These are phyloP conservation scores for Sterrhoptilus dennistouni DNA, from an alignment of 2,113 vertebrate species.

Conservation along the genomic window DNA sequence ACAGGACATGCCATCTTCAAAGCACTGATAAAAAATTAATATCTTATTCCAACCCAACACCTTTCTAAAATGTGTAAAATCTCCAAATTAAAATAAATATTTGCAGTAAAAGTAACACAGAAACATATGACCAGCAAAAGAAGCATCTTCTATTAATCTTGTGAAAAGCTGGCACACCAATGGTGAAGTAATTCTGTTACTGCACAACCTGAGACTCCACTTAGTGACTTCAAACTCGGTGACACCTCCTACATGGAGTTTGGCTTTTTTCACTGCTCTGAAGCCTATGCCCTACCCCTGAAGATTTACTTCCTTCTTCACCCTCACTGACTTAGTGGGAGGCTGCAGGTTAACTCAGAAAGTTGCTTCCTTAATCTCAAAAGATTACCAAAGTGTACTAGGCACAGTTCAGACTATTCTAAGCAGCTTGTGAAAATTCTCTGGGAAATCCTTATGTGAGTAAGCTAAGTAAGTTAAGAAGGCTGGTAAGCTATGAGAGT, in stretches of 20 bases:
- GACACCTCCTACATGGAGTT: not conserved
- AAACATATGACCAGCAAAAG: not conserved
- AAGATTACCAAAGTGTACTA: not conserved
- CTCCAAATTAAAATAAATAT: not conserved
- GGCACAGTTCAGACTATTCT: not conserved
- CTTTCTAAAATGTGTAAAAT: not conserved
- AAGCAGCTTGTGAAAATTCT: not conserved
- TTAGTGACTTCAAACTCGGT: not conserved
- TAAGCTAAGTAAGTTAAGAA: not conserved
- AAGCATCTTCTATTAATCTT: not conserved
- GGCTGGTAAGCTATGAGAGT: not conserved
- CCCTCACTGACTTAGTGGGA: not conserved
- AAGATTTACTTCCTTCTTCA: not conserved
- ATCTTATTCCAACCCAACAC: not conserved
- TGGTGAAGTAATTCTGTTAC: not conserved
- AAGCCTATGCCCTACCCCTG: not conserved
- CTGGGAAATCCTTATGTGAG: not conserved
- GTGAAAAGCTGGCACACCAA: not conserved
- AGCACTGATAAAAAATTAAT: not conserved
- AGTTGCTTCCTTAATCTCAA: not conserved
- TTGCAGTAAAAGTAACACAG: not conserved
- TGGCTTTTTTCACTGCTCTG: not conserved
- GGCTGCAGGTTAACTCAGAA: not conserved
- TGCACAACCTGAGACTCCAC: not conserved
- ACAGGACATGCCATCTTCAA: not conserved